Evolutionary conservation across 2,797 vertebrate species (phyloP).

Genomic region (Cryptoprocta ferox): DNA sequence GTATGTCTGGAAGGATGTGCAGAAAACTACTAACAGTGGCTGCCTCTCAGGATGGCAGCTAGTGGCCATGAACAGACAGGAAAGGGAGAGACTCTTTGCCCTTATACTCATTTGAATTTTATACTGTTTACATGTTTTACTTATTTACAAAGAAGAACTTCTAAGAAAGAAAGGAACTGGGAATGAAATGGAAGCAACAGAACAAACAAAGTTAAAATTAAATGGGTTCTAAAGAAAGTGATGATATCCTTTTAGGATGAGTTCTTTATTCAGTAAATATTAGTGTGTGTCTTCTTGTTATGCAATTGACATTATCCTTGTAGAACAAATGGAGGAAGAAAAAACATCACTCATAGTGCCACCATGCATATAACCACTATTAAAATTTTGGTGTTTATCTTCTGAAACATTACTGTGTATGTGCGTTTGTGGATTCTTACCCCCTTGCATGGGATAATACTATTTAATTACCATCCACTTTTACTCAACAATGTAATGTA

Average conservation of each 20-base stretch:
- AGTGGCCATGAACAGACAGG: not conserved
- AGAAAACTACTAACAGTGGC: not conserved
- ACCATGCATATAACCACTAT: not conserved
- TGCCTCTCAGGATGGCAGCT: not conserved
- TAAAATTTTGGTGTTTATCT: not conserved
- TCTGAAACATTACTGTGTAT: not conserved
- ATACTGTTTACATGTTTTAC: not conserved
- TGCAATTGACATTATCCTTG: not conserved
- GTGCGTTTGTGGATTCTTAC: not conserved
- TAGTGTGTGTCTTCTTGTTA: not conserved
- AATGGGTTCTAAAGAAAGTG: not conserved
- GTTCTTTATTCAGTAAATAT: slow-evolving; percentile 3
- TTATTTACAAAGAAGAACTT: not conserved
- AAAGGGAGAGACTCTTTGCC: not conserved
- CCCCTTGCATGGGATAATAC: not conserved
- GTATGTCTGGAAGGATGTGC: not conserved
- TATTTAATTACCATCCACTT: not conserved
- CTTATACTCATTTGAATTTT: not conserved
- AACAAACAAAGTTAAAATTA: slow-evolving; percentile 32
- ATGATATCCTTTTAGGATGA: not conserved
- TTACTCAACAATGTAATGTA: not conserved
- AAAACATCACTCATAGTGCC: not conserved
- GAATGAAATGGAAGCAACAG: not conserved
- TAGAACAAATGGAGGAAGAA: not conserved
- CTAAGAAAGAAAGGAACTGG: not conserved